Conservation (phyloP, 2,113 vertebrate genomes). For the Acrocephalus kingi region DNA sequence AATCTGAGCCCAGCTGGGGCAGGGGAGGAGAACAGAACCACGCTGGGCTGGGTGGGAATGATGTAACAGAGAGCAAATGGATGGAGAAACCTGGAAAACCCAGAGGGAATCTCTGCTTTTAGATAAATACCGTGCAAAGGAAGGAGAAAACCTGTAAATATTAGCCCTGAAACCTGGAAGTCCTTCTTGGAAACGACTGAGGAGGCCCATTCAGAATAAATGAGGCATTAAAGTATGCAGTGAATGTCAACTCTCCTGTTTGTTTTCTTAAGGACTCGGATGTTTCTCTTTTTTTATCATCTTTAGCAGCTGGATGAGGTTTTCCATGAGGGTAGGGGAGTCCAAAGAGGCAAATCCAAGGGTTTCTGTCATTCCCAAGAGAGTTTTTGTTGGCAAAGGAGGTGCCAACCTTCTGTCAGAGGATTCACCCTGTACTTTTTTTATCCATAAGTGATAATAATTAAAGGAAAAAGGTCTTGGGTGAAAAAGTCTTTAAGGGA, state of each 20-base stretch:
- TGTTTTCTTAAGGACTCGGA: neutral
- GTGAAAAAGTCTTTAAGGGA: neutral
- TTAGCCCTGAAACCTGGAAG: neutral
- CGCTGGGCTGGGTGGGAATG: neutral
- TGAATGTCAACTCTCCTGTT: neutral
- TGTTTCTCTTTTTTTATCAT: neutral
- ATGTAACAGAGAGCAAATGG: neutral
- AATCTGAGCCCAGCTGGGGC: neutral
- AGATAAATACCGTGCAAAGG: neutral
- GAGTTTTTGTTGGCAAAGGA: neutral
- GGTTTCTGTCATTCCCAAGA: neutral
- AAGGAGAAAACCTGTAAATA: neutral
- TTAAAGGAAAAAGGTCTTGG: neutral
- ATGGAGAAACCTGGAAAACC: neutral
- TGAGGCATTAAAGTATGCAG: neutral
- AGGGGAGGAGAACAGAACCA: neutral
- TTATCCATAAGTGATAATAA: neutral
- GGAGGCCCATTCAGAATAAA: neutral
- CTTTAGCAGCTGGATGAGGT: neutral
- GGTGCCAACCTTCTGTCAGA: neutral
- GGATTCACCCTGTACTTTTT: neutral
- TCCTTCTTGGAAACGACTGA: neutral
- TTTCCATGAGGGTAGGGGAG: neutral
- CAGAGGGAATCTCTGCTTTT: neutral
- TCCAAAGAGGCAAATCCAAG: neutral